phyloP scores from a whole-genome alignment of 2,113 vertebrate genomes.

The Ctenodactylus gundi region DNA sequence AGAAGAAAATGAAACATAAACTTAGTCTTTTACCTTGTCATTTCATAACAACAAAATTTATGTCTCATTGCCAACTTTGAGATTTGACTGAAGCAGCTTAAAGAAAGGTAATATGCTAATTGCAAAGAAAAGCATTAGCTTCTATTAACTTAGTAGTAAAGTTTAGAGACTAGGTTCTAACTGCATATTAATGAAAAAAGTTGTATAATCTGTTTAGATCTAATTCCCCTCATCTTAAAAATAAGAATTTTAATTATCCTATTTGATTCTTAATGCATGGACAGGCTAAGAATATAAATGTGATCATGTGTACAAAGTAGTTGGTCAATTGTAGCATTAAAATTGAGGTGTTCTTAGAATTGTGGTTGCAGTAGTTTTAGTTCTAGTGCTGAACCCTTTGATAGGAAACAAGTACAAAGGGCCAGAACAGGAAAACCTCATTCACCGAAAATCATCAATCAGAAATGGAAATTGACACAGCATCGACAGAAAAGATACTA shows the following conservation, averaged over 20 bases:
- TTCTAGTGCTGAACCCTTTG: background rate
- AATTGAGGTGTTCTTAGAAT: background rate
- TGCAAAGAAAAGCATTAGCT: background rate
- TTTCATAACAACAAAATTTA: constrained; percentile 16
- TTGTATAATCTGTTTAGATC: background rate
- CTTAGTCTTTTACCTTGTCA: background rate
- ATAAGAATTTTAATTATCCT: background rate
- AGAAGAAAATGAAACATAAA: background rate
- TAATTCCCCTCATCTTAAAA: constrained; percentile 9
- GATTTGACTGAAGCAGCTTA: background rate
- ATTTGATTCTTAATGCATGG: background rate
- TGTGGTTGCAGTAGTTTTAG: background rate
- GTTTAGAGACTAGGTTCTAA: background rate
- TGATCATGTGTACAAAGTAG: background rate
- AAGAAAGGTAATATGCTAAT: background rate
- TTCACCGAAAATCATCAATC: background rate
- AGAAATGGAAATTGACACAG: background rate
- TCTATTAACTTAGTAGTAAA: background rate
- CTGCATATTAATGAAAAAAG: background rate
- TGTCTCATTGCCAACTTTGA: background rate
- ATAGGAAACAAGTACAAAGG: background rate
- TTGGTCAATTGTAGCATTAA: background rate
- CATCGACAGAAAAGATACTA: background rate
- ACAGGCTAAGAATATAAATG: constrained; percentile 13
- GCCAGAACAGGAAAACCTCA: background rate